A percentile compares a stretch with the other conserved stretches of the same genome.
These are phyloP conservation scores for Parazoanthus darwini DNA, from an alignment of 92 coral and sea anemone genomes.

Conservation along the genomic window DNA sequence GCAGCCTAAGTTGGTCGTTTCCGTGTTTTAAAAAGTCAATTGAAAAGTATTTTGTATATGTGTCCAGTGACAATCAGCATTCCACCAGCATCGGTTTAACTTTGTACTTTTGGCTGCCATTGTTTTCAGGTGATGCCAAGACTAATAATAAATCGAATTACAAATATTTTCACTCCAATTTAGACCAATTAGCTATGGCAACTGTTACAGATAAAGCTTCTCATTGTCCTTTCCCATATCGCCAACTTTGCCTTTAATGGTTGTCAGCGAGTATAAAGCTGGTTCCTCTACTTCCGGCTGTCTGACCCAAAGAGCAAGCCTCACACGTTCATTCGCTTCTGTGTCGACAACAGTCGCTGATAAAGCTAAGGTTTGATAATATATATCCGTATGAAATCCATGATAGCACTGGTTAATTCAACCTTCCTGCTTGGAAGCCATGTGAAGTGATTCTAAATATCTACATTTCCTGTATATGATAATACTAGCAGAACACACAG, in stretches of 20 bases:
- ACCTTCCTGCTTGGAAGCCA: not conserved
- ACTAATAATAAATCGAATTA: conserved; percentile 1
- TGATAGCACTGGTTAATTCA: not conserved
- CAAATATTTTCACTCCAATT: conserved; percentile 28
- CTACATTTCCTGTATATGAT: conserved; percentile 83
- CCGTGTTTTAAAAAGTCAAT: too few species aligned
- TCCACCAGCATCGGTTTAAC: not conserved
- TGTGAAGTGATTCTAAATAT: conserved; percentile 47
- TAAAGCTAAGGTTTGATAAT: not conserved
- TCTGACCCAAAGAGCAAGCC: conserved; percentile 4
- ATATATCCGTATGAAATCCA: not conserved
- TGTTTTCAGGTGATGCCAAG: not conserved
- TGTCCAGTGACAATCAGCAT: not conserved
- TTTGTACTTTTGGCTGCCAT: not conserved
- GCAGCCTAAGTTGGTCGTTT: not conserved
- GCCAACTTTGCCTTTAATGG: conserved; percentile 23
- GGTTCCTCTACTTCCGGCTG: conserved; percentile 24
- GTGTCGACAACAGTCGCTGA: not conserved
- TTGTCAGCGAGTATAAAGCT: conserved; percentile 13
- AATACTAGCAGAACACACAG: conserved; percentile 53
- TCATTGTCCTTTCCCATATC: conserved; percentile 11
- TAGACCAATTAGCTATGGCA: conserved; percentile 15
- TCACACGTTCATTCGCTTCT: not conserved
- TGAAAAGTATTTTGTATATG: too few species aligned
- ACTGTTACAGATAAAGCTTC: conserved; percentile 13